These are phyloP conservation scores for Pachyramphus minor DNA, from an alignment of 2,113 vertebrate genomes.

Conservation along the genomic window DNA sequence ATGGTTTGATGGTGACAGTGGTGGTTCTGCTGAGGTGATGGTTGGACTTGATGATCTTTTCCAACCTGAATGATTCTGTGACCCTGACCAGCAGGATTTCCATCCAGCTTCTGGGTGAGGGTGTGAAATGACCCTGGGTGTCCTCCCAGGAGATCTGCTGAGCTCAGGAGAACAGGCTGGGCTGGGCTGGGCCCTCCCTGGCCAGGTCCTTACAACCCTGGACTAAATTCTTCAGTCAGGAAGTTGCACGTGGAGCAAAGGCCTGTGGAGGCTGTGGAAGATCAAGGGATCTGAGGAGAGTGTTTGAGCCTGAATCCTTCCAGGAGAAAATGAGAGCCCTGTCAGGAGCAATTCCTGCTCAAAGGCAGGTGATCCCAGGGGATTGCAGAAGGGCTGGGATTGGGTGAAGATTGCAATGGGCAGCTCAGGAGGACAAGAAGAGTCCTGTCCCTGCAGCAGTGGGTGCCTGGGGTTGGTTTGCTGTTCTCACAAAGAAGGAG, in stretches of 20 bases:
- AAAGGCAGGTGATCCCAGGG: background rate
- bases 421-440: background rate
- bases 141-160: background rate
- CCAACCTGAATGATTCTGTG: background rate
- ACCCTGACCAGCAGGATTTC: background rate
- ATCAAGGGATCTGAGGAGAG: background rate
- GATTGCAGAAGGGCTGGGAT: background rate
- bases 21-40: background rate
- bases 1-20: background rate
- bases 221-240: background rate
- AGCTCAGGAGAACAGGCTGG: background rate
- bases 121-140: background rate
- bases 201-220: fast-evolving
- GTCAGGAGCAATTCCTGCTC: background rate
- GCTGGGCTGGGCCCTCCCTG: background rate
- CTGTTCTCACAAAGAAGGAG: background rate
- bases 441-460: background rate
- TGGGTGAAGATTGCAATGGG: background rate
- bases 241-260: too few relatives aligned
- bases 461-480: background rate
- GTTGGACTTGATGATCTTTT: background rate
- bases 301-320: background rate
- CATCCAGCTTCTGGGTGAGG: background rate
- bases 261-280: background rate
- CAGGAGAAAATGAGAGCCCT: background rate